Base-by-base conservation (phyloP, 1,140 invertebrate species). In the Rhysida immarginata region DNA sequence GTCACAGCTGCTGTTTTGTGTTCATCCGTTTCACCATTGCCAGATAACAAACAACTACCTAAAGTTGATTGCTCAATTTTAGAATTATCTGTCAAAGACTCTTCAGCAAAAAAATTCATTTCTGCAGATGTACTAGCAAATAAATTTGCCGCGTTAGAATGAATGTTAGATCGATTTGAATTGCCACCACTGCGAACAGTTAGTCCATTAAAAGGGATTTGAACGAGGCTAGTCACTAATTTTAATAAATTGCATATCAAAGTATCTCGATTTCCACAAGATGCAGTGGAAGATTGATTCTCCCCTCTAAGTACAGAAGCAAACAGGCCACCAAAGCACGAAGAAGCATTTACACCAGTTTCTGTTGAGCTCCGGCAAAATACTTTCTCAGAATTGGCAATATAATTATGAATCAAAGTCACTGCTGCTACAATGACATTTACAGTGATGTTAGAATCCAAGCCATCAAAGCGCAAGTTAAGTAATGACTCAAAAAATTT, bases 1-100 rank as follows among this genome's bases (percentile, higher is more conserved):
- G n/a, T n/a, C n/a, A n/a, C n/a, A n/a, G n/a, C n/a, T n/a, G 46
- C 81, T 1, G 76, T 80, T 73, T 87, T 87, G 60, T 79, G 83
- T 68, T 87, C 84, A 64, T 88, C 84, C 0, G 84, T 87, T 72
- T 86, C 82, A 5, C 14, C 13, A 23, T 20, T 23, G 45, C 1
- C 27, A 21, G 58, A 29, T 21, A 54, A 48, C 1, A 20, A 18
- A 14, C 14, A 20, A 23, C n/a, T 16, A 21, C 27, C 45, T 23
- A 29, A 49, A 5, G 53, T 48, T 0, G 51, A 54, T 49, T 63
- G 61, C 18, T 61, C 53, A 29, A 63, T 55, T 56, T 62, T 61
- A 45, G 55, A 55, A 13, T 58, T 59, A 52, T 62, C 61, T 14
- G 59, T 64, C 51, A 61, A 45, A 29, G 59, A 58, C 16, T 46